Base-by-base conservation (phyloP, 2,113 vertebrate species). In the Tenebrosternarchus preto region DNA sequence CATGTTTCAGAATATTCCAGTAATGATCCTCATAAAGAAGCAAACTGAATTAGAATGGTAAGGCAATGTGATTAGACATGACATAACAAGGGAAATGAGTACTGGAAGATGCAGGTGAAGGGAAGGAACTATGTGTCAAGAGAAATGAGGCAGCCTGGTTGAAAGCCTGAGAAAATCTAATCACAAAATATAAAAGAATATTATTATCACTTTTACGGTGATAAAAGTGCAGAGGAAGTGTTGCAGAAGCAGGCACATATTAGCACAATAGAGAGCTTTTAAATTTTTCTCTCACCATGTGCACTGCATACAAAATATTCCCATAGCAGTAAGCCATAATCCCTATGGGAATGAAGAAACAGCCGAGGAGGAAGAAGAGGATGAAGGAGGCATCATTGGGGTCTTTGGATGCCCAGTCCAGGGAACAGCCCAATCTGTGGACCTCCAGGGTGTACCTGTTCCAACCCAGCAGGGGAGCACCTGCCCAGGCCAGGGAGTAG, bases 291-390 rank as follows among this genome's bases (percentile, higher is more conserved):
- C 94, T 95, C 91, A 98, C 97, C 95, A 94, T 97, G 87, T 93
- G 90, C 78, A 96, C 91, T 29, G 95, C 92, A 50, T 96, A 95
- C 22, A 98, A 88, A 89, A 98, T 96, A 86, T 97, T 95, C 17
- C 95, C 95, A n/a, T 96, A 97, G 91, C 96, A 98, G 88, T 96
- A 98, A 68, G 92, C 92, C 91, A 96, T 96, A 83, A 97, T 88
- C 1, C 94, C 94, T 82, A 98, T 87, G 11, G 97, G 96, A 20
- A 92, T 93, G 67, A 95, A 94, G 83, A 97, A 91, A 74, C 96
- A 97, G 83, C 93, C 94, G 66, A 98, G 91, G 81, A 98, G 95
- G 57, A 97, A 96, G 81, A 98, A 91, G 80, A 98, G 93, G 77
- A 97, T 94, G 88, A 95, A 98, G 43, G 95, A 96, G 61, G 92